phyloP scores from a whole-genome alignment of 2,113 vertebrate species.

The Jacana jacana region DNA sequence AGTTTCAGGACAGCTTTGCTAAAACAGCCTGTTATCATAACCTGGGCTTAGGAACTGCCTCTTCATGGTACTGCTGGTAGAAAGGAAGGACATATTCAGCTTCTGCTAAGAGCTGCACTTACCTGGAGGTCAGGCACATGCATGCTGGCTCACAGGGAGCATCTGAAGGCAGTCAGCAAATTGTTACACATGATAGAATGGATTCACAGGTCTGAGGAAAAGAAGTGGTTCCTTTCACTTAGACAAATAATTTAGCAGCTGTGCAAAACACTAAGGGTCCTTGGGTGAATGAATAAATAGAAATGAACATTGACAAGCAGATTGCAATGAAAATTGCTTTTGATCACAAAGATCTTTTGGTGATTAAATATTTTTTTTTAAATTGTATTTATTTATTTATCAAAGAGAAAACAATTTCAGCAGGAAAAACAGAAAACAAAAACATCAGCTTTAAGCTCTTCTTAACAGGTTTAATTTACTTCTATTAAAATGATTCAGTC shows the following conservation, averaged over 20 bases:
- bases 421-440: slow-evolving; percentile 34
- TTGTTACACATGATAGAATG: background rate
- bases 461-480: slow-evolving; percentile 63
- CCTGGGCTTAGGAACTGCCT: background rate
- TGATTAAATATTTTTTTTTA: background rate
- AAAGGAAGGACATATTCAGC: background rate
- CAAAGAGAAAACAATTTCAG: slow-evolving; percentile 48
- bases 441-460: slow-evolving; percentile 33
- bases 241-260: background rate
- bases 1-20: background rate
- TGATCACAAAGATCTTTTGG: background rate
- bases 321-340: background rate
- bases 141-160: background rate
- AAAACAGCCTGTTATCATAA: background rate
- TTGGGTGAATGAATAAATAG: background rate
- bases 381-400: slow-evolving; percentile 46
- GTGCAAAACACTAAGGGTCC: background rate
- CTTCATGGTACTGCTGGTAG: background rate
- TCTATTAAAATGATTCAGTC: slow-evolving; percentile 55
- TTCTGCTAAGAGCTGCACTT: background rate
- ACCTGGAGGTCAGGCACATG: fast-evolving
- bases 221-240: background rate
- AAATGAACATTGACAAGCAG: background rate
- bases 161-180: background rate
- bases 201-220: background rate